Percentiles rank a stretch among this genome's conserved stretches.
These are phyloP conservation scores for Epicauta chinensis DNA, from an alignment of 1,140 invertebrate species.

Conservation along the genomic window DNA sequence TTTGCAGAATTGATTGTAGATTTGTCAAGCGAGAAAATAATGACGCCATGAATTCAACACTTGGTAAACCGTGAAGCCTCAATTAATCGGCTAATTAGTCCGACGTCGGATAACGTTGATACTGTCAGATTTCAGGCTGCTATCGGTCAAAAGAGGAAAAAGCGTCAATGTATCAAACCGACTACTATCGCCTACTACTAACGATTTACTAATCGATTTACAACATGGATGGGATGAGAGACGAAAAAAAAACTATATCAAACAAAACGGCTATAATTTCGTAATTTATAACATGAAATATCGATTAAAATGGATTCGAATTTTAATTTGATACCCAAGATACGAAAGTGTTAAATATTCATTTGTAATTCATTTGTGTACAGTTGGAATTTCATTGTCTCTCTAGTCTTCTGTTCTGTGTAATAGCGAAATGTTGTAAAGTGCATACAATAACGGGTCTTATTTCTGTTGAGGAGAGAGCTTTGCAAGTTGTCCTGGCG, in stretches of 20 bases:
- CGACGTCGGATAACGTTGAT: slow-evolving; percentile 7
- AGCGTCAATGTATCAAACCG: no score
- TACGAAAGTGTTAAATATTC: no score
- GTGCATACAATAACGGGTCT: slow-evolving; percentile 11
- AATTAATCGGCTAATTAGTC: slow-evolving; percentile 13
- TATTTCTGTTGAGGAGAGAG: slow-evolving; percentile 15
- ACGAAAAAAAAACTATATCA: no score
- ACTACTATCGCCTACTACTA: no score
- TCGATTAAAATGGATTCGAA: no score
- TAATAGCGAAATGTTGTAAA: slow-evolving; percentile 7
- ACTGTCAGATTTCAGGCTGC: slow-evolving; percentile 6
- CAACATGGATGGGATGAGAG: no score
- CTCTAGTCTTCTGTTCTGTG: neutral
- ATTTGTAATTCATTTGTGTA: slow-evolving; percentile 3
- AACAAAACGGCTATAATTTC: no score
- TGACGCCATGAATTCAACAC: slow-evolving; percentile 13
- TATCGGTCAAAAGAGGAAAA: no score
- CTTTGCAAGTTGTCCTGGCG: slow-evolving; percentile 14
- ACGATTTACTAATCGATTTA: no score
- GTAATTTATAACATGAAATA: no score
- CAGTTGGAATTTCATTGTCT: slow-evolving; percentile 13
- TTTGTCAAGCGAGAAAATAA: slow-evolving; percentile 4
- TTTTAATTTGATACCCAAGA: no score
- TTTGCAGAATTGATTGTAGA: no score
- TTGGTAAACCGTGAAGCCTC: slow-evolving; percentile 16